phyloP scores from a whole-genome alignment of 2,888 invertebrate species.

The Epiperipatus broadwayi region DNA sequence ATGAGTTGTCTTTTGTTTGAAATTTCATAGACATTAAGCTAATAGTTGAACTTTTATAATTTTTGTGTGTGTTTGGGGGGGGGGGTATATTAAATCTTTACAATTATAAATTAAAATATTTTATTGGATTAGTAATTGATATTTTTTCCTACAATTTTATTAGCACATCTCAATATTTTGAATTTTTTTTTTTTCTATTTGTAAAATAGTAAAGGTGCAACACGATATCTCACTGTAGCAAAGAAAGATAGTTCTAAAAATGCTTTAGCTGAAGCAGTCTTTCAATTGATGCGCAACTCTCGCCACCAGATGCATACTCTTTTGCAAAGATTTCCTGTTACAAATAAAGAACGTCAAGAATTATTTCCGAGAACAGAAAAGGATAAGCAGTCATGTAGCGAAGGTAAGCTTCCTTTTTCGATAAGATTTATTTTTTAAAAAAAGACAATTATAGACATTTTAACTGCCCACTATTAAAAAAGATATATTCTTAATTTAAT shows the following conservation, averaged over 20 bases:
- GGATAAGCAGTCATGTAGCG: conserved; percentile 38
- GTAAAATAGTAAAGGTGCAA: conserved; percentile 39
- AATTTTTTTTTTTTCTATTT: conserved; percentile 15
- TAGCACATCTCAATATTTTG: neutral
- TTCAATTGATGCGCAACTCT: conserved; percentile 43
- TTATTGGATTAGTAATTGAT: neutral
- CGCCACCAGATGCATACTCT: conserved; percentile 42
- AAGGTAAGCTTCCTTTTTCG: conserved; percentile 35
- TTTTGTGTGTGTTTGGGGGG: too few species aligned
- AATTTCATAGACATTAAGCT: too few species aligned
- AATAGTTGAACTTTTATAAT: too few species aligned
- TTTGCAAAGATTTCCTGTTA: conserved; percentile 45
- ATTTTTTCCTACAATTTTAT: neutral
- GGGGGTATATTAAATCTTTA: too few species aligned
- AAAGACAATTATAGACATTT: too few species aligned
- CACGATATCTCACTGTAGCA: conserved; percentile 46
- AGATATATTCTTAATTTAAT: too few species aligned
- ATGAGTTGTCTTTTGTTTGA: too few species aligned
- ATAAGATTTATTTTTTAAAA: too few species aligned
- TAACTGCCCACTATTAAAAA: too few species aligned
- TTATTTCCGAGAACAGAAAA: conserved; percentile 45
- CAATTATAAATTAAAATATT: too few species aligned
- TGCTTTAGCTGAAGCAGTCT: conserved; percentile 43
- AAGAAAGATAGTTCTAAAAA: conserved; percentile 47
- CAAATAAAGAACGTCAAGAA: conserved; percentile 47